phyloP scores from a whole-genome alignment of 2,113 vertebrate genomes.

The Zapornia atra region DNA sequence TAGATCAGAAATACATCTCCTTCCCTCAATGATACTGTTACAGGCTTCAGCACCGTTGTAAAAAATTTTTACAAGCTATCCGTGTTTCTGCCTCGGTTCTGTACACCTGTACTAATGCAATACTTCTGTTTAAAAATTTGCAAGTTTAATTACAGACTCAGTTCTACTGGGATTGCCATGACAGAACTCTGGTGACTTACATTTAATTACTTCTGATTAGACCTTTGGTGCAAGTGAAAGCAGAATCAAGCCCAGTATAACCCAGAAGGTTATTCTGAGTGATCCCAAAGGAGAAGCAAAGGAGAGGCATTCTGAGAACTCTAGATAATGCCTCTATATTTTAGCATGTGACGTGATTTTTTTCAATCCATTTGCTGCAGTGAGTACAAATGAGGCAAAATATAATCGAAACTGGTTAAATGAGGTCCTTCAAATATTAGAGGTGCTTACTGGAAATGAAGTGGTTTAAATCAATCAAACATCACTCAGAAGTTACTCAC shows the following conservation, averaged over 20 bases:
- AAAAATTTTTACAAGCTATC: background rate
- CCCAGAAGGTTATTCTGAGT: background rate
- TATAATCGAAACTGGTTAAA: background rate
- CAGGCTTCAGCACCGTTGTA: background rate
- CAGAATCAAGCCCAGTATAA: background rate
- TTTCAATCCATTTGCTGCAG: background rate
- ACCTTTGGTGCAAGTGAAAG: background rate
- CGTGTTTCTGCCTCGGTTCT: background rate
- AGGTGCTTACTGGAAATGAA: slow-evolving; percentile 12
- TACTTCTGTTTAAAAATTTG: background rate
- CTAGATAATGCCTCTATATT: background rate
- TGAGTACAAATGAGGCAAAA: slow-evolving; percentile 8
- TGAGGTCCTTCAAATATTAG: slow-evolving; percentile 17
- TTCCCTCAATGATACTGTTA: background rate
- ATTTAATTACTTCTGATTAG: slow-evolving; percentile 24
- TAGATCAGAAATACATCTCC: background rate
- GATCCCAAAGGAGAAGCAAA: background rate
- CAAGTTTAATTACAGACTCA: background rate
- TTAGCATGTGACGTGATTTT: background rate
- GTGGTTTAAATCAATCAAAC: slow-evolving; percentile 10
- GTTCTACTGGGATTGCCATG: background rate
- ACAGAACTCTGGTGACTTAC: background rate
- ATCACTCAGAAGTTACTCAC: background rate
- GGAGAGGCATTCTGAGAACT: background rate
- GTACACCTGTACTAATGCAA: background rate